These are phyloP conservation scores for Rhamnusium bicolor DNA, from an alignment of 2,888 invertebrate genomes.

Conservation along the genomic window DNA sequence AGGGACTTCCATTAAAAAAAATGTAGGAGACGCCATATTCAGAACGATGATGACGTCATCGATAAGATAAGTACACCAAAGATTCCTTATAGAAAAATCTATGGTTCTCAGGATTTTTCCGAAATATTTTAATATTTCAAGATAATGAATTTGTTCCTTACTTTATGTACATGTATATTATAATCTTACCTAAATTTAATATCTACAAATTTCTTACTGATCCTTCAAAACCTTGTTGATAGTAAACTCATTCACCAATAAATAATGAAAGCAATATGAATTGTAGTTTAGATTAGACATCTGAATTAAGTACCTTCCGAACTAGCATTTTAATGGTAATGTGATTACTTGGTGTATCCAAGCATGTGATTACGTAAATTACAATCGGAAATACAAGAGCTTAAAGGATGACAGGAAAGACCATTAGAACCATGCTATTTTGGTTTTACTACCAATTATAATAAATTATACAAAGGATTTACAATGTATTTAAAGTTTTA, in stretches of 20 bases:
- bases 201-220: neutral
- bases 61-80: too few species aligned
- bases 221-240: neutral
- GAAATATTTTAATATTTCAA: too few species aligned
- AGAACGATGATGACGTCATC: too few species aligned
- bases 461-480: slow-evolving; percentile 19
- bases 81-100: too few species aligned
- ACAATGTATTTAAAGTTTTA: neutral
- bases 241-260: slow-evolving; percentile 20
- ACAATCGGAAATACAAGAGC: slow-evolving; percentile 41
- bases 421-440: slow-evolving; percentile 40
- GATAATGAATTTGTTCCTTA: too few species aligned
- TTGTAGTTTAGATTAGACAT: slow-evolving; percentile 19
- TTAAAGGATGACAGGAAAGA: slow-evolving; percentile 46
- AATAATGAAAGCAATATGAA: slow-evolving; percentile 17
- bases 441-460: slow-evolving; percentile 40
- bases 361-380: slow-evolving; percentile 46
- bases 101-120: too few species aligned
- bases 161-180: too few species aligned
- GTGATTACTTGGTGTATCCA: slow-evolving; percentile 39
- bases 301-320: slow-evolving; percentile 21
- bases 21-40: too few species aligned
- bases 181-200: too few species aligned
- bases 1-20: too few species aligned
- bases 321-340: slow-evolving; percentile 30